Evolutionary conservation across 2,888 invertebrate species (phyloP).

Genomic region (Plagodis dolabraria): DNA sequence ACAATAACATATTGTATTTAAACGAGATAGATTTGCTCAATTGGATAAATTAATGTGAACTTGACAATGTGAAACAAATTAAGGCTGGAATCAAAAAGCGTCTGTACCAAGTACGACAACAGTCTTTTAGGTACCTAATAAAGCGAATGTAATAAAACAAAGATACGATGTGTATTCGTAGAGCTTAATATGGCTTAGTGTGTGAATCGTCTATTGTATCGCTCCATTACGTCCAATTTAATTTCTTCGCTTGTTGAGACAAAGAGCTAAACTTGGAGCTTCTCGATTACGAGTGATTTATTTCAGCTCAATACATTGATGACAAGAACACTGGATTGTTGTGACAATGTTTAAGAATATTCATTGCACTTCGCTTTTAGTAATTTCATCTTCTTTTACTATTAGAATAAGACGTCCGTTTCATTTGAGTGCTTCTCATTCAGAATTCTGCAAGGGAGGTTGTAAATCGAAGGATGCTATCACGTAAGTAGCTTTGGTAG

Average conservation of each 20-base stretch:
- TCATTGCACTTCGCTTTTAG: conserved; percentile 12
- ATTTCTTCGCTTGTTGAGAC: conserved; percentile 44
- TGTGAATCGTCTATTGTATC: conserved; percentile 36
- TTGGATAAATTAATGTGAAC: conserved; percentile 32
- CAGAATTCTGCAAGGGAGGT: conserved; percentile 23
- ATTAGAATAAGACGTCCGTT: conserved; percentile 9
- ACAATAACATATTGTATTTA: conserved; percentile 31
- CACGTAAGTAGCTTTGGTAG: conserved; percentile 15
- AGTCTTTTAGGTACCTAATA: conserved; percentile 12
- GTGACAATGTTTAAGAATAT: conserved; percentile 38
- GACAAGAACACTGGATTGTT: conserved; percentile 37
- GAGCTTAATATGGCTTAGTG: conserved; percentile 13
- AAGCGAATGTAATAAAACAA: conserved; percentile 25
- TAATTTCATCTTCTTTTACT: conserved; percentile 6
- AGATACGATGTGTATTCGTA: conserved; percentile 17
- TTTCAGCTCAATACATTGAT: conserved; percentile 41
- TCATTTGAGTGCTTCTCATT: conserved; percentile 9
- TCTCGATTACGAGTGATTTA: conserved; percentile 46
- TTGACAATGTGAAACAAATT: conserved; percentile 26
- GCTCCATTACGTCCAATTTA: conserved; percentile 48
- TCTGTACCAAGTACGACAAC: conserved; percentile 17
- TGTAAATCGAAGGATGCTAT: conserved; percentile 36
- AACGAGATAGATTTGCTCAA: conserved; percentile 26
- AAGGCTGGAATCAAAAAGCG: conserved; percentile 18
- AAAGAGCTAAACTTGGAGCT: conserved; percentile 39